These are phyloP conservation scores for Caerostris darwini DNA, from an alignment of 1,140 invertebrate species.

Conservation along the genomic window DNA sequence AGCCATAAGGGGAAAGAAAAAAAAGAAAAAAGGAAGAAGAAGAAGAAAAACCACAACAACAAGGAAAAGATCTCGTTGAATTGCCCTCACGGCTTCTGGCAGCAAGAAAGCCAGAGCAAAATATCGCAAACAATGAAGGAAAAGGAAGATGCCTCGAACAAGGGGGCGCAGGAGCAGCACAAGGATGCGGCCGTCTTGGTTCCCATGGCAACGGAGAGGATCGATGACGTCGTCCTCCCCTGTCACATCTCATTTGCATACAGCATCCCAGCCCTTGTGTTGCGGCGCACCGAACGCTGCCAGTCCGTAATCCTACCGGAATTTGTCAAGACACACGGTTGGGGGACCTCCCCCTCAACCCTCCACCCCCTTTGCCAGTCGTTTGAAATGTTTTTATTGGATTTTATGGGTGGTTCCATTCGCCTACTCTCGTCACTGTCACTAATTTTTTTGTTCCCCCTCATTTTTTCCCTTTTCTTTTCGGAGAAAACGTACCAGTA, in stretches of 20 bases:
- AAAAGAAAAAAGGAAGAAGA: neutral
- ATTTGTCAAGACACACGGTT: conserved; percentile 75
- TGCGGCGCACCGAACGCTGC: conserved; percentile 73
- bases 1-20: neutral
- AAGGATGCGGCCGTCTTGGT: conserved; percentile 68
- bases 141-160: conserved; percentile 36
- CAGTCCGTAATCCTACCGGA: conserved; percentile 64
- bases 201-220: conserved; percentile 56
- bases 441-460: conserved; percentile 43
- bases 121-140: conserved; percentile 27
- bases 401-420: conserved; percentile 78
- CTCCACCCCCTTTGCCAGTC: conserved; percentile 36
- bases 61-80: conserved; percentile 12
- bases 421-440: conserved; percentile 76
- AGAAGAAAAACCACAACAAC: neutral
- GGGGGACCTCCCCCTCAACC: neutral
- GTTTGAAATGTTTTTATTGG: conserved; percentile 78
- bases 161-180: conserved; percentile 64
- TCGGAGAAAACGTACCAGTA: neutral
- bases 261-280: conserved; percentile 71
- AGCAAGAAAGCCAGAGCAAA: conserved; percentile 29
- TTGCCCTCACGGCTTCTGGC: conserved; percentile 30
- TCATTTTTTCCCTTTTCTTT: conserved; percentile 23
- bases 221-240: conserved; percentile 73
- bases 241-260: conserved; percentile 78